phyloP scores from a whole-genome alignment of 2,113 vertebrate species.

The Phalacrocorax pelagicus region DNA sequence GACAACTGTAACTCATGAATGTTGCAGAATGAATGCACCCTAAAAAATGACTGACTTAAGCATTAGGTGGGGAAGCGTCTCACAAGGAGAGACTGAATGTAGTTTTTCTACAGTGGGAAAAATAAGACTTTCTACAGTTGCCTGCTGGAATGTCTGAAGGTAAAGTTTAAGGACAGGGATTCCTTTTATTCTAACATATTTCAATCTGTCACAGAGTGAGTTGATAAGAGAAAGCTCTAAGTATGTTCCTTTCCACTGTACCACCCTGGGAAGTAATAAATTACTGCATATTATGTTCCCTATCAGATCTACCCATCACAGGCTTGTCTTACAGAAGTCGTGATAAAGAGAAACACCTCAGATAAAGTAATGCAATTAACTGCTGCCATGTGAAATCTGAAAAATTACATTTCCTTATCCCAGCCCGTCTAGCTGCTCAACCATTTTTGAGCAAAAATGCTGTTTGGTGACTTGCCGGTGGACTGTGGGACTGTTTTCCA shows the following conservation, averaged over 20 bases:
- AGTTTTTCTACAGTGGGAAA: neutral
- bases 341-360: constrained; percentile 33
- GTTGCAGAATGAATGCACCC: neutral
- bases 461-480: neutral
- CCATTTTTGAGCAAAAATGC: neutral
- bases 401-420: neutral
- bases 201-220: neutral
- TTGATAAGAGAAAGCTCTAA: constrained; percentile 15
- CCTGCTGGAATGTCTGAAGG: constrained; percentile 14
- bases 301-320: constrained; percentile 15
- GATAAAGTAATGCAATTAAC: constrained; percentile 25
- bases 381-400: constrained; percentile 15
- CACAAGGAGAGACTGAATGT: neutral
- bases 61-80: neutral
- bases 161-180: constrained; percentile 25
- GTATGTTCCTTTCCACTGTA: neutral
- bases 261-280: constrained; percentile 28
- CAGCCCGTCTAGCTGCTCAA: neutral
- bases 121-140: neutral
- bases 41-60: neutral
- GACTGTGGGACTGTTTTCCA: neutral
- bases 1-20: neutral
- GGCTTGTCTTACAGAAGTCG: neutral
- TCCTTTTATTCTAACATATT: constrained; percentile 40
- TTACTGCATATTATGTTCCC: constrained; percentile 30